Percentiles rank a stretch among this genome's conserved stretches.
phyloP scores from a whole-genome alignment of 2,888 invertebrate species.

The Euproctis similis region DNA sequence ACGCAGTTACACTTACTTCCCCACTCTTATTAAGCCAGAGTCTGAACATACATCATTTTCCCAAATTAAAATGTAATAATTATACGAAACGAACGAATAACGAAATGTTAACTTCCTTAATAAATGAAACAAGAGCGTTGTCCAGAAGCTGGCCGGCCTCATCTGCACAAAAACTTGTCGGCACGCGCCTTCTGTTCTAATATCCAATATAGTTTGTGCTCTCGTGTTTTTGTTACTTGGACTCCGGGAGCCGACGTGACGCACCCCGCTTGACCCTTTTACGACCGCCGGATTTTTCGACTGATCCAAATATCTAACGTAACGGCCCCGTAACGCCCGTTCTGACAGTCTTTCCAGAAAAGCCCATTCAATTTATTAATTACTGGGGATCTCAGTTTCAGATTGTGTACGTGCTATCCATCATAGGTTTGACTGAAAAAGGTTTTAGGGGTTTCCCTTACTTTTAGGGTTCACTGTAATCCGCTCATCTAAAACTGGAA shows the following conservation, averaged over 20 bases:
- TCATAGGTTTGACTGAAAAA: too few relatives aligned
- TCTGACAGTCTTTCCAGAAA: slow-evolving; percentile 12
- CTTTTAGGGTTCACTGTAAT: too few relatives aligned
- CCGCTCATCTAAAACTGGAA: too few relatives aligned
- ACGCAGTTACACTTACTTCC: too few relatives aligned
- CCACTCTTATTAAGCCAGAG: too few relatives aligned
- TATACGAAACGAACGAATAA: too few relatives aligned
- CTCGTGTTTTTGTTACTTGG: slow-evolving; percentile 53
- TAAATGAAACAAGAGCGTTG: slow-evolving; percentile 48
- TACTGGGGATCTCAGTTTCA: background rate
- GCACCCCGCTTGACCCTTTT: slow-evolving; percentile 70
- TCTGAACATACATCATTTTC: too few relatives aligned
- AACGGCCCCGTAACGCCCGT: slow-evolving; percentile 10
- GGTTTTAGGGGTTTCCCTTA: too few relatives aligned
- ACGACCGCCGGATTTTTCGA: slow-evolving; percentile 51
- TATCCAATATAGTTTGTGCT: slow-evolving; percentile 71
- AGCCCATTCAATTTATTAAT: slow-evolving; percentile 3
- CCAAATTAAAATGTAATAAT: too few relatives aligned
- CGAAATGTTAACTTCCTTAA: slow-evolving; percentile 26
- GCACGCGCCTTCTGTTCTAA: slow-evolving; percentile 68
- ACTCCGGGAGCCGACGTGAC: slow-evolving; percentile 48
- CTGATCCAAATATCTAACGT: slow-evolving; percentile 15
- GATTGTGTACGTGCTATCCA: too few relatives aligned
- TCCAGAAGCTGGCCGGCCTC: slow-evolving; percentile 28
- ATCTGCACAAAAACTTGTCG: slow-evolving; percentile 53